phyloP scores from a whole-genome alignment of 2,797 vertebrate genomes.

The Melanotaenia parkinsoni region DNA sequence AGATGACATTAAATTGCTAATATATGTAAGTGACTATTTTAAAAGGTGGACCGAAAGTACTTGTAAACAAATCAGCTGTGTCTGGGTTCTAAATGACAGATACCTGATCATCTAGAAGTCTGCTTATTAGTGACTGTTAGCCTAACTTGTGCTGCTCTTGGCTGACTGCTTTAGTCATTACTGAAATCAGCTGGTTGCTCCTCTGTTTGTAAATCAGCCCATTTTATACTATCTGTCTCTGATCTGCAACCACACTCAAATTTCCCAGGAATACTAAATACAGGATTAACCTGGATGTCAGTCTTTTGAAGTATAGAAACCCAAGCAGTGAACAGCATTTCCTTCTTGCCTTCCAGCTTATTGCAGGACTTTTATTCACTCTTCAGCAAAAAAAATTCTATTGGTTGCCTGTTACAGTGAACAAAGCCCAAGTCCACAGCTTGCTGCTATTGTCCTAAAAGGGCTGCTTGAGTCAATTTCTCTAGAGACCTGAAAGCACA shows the following conservation, averaged over 20 bases:
- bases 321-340: conserved; percentile 9
- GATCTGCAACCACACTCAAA: not conserved
- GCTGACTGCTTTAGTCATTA: too few relatives aligned
- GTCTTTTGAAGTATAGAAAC: conserved; percentile 7
- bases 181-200: not conserved
- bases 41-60: too few relatives aligned
- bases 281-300: not conserved
- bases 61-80: too few relatives aligned
- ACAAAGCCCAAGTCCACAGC: conserved; percentile 41
- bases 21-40: too few relatives aligned
- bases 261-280: not conserved
- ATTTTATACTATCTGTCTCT: not conserved
- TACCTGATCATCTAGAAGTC: too few relatives aligned
- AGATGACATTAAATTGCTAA: too few relatives aligned
- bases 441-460: conserved; percentile 40
- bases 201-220: too few relatives aligned
- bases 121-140: too few relatives aligned
- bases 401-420: conserved; percentile 36
- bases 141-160: too few relatives aligned
- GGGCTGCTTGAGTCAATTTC: conserved; percentile 42
- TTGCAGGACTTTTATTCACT: conserved; percentile 13
- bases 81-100: too few relatives aligned
- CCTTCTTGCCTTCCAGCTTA: conserved; percentile 4
- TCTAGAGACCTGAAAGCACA: conserved; percentile 32
- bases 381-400: conserved; percentile 23